Percentiles rank a stretch among this genome's conserved stretches.
Evolutionary conservation across 2,113 vertebrate genomes (phyloP).

Genomic region (Cyanistes caeruleus): DNA sequence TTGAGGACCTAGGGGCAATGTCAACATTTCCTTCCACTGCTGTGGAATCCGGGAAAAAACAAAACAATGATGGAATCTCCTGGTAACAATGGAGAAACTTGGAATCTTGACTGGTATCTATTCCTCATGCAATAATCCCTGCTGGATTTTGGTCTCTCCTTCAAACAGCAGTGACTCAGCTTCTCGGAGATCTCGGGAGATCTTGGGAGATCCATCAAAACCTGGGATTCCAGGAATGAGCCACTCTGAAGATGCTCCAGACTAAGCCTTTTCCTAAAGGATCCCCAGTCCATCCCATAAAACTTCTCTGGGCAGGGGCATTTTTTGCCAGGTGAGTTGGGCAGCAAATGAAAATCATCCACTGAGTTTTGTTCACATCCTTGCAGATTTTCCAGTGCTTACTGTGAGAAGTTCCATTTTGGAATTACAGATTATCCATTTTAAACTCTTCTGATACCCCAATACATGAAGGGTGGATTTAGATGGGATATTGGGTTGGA

Average conservation of each 20-base stretch:
- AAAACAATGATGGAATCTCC: neutral
- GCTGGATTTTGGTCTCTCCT: neutral
- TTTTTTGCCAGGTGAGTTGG: neutral
- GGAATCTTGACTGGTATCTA: neutral
- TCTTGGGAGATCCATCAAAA: neutral
- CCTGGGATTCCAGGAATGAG: neutral
- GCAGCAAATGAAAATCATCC: neutral
- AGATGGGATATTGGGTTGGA: neutral
- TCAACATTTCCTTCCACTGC: neutral
- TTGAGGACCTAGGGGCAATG: neutral
- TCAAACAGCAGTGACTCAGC: neutral
- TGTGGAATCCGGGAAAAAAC: neutral
- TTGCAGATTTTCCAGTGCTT: neutral
- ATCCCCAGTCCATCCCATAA: neutral
- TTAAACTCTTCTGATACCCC: neutral
- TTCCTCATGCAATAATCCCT: neutral
- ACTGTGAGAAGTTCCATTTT: neutral
- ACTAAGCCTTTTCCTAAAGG: fast-evolving
- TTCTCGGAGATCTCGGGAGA: no score
- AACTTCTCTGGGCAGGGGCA: neutral
- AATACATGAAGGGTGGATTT: neutral
- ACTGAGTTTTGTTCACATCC: neutral
- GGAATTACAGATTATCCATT: neutral
- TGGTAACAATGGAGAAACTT: neutral
- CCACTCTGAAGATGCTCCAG: neutral